phyloP scores from a whole-genome alignment of 2,888 invertebrate genomes.

The Drosophila kambysellisi region DNA sequence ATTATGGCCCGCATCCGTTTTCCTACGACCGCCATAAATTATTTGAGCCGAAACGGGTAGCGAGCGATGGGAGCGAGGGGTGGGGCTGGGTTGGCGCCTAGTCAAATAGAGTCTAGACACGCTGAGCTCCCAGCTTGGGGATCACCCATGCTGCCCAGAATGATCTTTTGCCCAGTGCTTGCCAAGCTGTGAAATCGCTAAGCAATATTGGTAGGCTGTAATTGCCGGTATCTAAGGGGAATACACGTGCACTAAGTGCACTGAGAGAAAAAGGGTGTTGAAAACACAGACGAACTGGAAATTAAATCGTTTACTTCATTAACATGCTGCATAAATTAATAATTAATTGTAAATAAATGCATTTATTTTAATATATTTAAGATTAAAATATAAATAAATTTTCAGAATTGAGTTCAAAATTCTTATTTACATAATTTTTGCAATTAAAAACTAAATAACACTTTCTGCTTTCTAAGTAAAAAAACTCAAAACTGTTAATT shows the following conservation, averaged over 20 bases:
- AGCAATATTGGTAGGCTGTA: conserved; percentile 34
- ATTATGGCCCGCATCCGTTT: conserved; percentile 47
- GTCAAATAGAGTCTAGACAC: conserved; percentile 47
- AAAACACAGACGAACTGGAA: not conserved
- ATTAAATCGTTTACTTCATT: not conserved
- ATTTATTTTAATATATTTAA: too few species aligned
- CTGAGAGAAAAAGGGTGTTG: not conserved
- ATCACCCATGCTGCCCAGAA: conserved; percentile 16
- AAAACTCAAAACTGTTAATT: not conserved
- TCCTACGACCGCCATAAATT: conserved; percentile 70
- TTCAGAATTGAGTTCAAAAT: not conserved
- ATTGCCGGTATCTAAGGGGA: conserved; percentile 30
- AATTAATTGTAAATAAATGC: not conserved
- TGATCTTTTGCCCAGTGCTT: conserved; percentile 16
- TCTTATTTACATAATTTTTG: not conserved
- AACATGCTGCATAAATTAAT: not conserved
- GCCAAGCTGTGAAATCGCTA: conserved; percentile 42
- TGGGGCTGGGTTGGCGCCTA: not conserved
- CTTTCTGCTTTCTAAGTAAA: not conserved
- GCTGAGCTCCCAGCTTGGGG: conserved; percentile 22
- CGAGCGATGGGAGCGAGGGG: not conserved
- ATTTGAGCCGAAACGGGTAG: conserved; percentile 35
- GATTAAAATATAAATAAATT: not conserved
- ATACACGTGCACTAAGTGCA: not conserved
- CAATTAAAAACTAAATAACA: not conserved